Base-by-base conservation (phyloP, 2,113 vertebrate genomes). In the Gopherus evgoodei region DNA sequence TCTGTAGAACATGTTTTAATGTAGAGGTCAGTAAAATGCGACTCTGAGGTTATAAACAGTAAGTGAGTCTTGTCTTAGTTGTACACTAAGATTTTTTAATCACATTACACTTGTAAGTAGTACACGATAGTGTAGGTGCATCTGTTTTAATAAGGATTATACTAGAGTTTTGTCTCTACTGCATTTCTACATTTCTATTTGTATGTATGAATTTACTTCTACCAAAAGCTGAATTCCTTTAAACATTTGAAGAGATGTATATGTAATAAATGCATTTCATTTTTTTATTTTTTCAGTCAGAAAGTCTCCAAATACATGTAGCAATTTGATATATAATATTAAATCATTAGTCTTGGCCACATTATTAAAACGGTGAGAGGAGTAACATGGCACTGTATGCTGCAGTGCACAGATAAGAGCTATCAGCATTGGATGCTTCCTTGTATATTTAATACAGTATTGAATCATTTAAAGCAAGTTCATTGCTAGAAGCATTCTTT, bases 41-140 rank as follows among this genome's bases (percentile, higher is more conserved):
- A 88, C 1, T 91, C 85, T 83, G 95, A 96, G 95, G 90, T 95
- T 88, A 90, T 95, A 90, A 49, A 75, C 76, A 90, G 86, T 94
- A 93, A 90, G 81, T 93, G 90, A 79, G 44, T 95, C 95, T 96
- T 75, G 29, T 91, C 94, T 96, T 90, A 95, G 94, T 87, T 90
- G 24, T 94, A 90, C 2, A 1, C 90, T 96, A 92, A 96, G 95
- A 91, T 82, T 90, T 88, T 93, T 91, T 24, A 22, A 93, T 50
- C 78, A 93, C 97, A 94, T 97, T 91, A 93, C 91, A 85, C 94
- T 95, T 88, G 65, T 81, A 93, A 91, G 93, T 96, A 93, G 95
- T 97, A 95, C 95, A 93, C 96, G 92, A 86, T 95, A 96, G 93
- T 97, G 96, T 97, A 96, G 97, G 24, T 96, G 91, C 87, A 93